Conservation (phyloP, 2,888 invertebrate genomes). For the Chouioia cunea region DNA sequence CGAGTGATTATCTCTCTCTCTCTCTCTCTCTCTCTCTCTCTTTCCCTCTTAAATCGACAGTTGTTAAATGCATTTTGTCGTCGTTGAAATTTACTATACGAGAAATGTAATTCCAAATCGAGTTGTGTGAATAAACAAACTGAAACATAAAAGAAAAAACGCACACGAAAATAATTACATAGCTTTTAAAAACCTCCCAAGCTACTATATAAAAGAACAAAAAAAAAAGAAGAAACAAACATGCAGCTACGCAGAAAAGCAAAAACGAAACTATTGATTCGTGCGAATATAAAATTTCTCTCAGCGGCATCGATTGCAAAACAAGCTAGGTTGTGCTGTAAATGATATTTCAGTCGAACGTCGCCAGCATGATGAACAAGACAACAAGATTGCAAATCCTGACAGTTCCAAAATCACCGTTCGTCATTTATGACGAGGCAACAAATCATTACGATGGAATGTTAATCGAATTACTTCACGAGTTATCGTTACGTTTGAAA, state of each 20-base stretch:
- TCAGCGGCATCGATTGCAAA: not conserved
- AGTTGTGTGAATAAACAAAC: slow-evolving; percentile 38
- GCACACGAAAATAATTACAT: too few relatives aligned
- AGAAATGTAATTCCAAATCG: slow-evolving; percentile 30
- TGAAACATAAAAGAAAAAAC: slow-evolving; percentile 9
- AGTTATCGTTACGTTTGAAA: slow-evolving; percentile 83
- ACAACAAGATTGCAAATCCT: slow-evolving; percentile 70
- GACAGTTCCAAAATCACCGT: slow-evolving; percentile 86
- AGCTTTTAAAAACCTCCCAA: too few relatives aligned
- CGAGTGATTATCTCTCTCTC: slow-evolving; percentile 8
- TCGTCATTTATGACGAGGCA: slow-evolving; percentile 78
- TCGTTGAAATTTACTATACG: not conserved
- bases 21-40: not conserved
- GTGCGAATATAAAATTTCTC: too few relatives aligned
- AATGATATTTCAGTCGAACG: not conserved
- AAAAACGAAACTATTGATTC: too few relatives aligned
- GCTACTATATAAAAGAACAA: too few relatives aligned
- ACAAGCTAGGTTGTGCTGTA: not conserved
- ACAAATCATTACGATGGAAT: slow-evolving; percentile 76
- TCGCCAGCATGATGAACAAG: not conserved
- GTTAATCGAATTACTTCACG: slow-evolving; percentile 91
- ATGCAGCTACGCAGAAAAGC: too few relatives aligned
- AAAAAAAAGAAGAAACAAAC: too few relatives aligned
- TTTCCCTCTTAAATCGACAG: not conserved
- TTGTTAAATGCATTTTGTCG: slow-evolving; percentile 10